A percentile compares a stretch with the other conserved stretches of the same genome.
These are phyloP conservation scores for Melanostigma gelatinosum DNA, from an alignment of 2,113 vertebrate species.

Conservation along the genomic window DNA sequence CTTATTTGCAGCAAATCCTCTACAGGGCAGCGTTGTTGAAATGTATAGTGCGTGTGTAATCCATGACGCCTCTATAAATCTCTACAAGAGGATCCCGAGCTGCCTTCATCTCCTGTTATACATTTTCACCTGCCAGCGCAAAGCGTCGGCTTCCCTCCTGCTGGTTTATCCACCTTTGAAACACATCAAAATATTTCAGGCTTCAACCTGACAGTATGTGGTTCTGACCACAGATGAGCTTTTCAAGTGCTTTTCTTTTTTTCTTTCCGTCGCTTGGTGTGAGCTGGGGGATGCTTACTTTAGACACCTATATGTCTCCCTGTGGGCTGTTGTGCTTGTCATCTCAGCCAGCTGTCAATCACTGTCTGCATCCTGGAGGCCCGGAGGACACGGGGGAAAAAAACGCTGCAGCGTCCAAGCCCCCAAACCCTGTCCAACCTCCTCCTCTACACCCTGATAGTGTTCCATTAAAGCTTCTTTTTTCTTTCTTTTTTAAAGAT, in stretches of 20 bases:
- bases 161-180: slow-evolving; percentile 40
- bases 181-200: slow-evolving; percentile 23
- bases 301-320: slow-evolving; percentile 46
- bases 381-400: slow-evolving; percentile 53
- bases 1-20: neutral
- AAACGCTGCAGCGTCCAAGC: slow-evolving; percentile 14
- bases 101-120: slow-evolving; percentile 23
- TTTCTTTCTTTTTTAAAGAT: slow-evolving; percentile 11
- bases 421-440: slow-evolving; percentile 47
- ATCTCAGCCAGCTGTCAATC: slow-evolving; percentile 73
- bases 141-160: neutral
- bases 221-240: slow-evolving; percentile 28
- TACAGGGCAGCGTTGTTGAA: neutral
- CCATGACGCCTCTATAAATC: slow-evolving; percentile 5
- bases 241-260: slow-evolving; percentile 47
- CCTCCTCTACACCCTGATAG: slow-evolving; percentile 43
- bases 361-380: slow-evolving; percentile 44
- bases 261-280: slow-evolving; percentile 5
- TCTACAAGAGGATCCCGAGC: slow-evolving; percentile 10
- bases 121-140: slow-evolving; percentile 19
- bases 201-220: slow-evolving; percentile 31
- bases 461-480: slow-evolving; percentile 62
- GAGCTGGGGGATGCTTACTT: slow-evolving; percentile 49
- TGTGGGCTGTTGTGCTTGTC: slow-evolving; percentile 58
- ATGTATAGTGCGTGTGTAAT: slow-evolving; percentile 6